Conservation (phyloP, 2,888 invertebrate genomes). For the Micoletzkya japonica region DNA sequence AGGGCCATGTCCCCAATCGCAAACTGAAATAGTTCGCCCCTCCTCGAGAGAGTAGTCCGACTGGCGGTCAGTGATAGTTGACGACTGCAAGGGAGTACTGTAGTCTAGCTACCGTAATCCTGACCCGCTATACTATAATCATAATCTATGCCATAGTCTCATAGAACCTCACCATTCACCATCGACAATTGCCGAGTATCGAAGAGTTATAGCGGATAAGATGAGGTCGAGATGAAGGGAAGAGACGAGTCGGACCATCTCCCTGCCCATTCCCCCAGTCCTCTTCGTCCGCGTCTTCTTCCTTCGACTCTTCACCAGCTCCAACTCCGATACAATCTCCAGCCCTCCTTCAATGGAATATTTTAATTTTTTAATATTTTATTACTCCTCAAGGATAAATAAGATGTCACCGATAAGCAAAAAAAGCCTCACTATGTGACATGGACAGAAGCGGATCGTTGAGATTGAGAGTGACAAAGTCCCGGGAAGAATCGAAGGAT, state of each 20-base stretch:
- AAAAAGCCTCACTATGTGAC: constrained; percentile 9
- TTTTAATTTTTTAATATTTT: no score
- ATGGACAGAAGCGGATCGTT: constrained; percentile 9
- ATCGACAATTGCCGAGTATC: background rate
- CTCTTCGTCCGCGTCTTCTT: no score
- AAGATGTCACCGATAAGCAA: no score
- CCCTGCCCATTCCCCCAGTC: no score
- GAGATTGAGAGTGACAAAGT: constrained; percentile 10
- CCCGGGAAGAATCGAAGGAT: constrained; percentile 39
- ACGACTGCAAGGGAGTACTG: constrained; percentile 9
- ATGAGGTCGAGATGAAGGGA: no score
- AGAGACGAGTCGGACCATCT: background rate
- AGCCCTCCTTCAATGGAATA: no score
- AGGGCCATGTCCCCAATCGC: constrained; percentile 1
- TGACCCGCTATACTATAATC: background rate
- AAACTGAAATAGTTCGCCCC: background rate
- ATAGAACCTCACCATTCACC: background rate
- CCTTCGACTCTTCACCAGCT: no score
- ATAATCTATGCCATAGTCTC: background rate
- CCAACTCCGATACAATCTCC: no score
- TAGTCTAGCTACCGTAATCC: background rate
- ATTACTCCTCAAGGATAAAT: no score
- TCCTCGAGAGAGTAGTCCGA: background rate
- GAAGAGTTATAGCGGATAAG: no score
- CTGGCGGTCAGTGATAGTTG: constrained; percentile 11